Base-by-base conservation (phyloP, 2,888 invertebrate species). In the Entomobrya proxima region DNA sequence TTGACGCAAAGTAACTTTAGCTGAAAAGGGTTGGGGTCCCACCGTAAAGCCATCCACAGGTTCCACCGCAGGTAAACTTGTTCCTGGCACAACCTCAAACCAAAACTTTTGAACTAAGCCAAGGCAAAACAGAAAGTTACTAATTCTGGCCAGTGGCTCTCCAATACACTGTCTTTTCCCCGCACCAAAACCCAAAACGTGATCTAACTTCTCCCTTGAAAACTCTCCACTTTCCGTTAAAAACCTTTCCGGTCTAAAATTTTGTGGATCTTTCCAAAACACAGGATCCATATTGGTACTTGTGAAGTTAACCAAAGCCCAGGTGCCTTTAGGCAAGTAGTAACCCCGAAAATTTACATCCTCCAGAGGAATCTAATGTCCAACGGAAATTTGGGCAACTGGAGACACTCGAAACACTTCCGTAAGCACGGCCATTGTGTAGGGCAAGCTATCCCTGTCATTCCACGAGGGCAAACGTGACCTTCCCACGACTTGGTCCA, bases 341-440 rank as follows among this genome's bases (percentile, higher is more conserved):
- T 94, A 95, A 13, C 93, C 93, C 9, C 92, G 92, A 2, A 95
- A 90, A 24, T 89, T 91, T 0, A 94, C 94, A 58, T 94, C 92
- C 83, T 91, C 91, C 0, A 94, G 90, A n/a, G n/a, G n/a, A 0
- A 93, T 94, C 82, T 94, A 90, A 87, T 93, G 91, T 5, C 93
- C 93, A 4, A 93, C 93, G 75, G 91, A 69, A 2, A 93, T 89
- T 15, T 94, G 93, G 2, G 91, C 91, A 11, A 93, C 92, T 61
- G 91, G 91, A 81, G 92, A 92, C 87, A 92, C 91, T 87, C 94
- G 91, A 89, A 93, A 92, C 0, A 93, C 91, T 91, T 94, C 94
- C 85, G 91, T 90, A 78, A 94, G 89, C 7, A 93, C 93, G 40
- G 94, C 94, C 90, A 93, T 93, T 0, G 93, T 92, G 90, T 93